Base-by-base conservation (phyloP, 2,113 vertebrate genomes). In the Gallinago paraguaiae region DNA sequence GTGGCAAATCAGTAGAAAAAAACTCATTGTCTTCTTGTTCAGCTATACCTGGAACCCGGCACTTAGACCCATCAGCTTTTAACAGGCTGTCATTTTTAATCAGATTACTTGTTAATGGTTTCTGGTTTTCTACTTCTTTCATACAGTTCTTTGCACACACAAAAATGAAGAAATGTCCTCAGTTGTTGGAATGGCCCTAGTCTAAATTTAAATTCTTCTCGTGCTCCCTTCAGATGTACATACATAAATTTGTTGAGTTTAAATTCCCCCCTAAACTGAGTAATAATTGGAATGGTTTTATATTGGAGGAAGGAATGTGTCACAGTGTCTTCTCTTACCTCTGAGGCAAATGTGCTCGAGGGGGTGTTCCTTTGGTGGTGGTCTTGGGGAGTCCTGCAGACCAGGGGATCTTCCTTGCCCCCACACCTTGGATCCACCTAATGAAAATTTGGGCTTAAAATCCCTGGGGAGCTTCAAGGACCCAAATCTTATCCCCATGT, bases 61-160 rank as follows among this genome's bases (percentile, higher is more conserved):
- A 81, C n/a, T 80, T 77, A 64, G 91, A 70, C 46, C 6, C 19
- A 17, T 14, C 30, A 86, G 41, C 33, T 51, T 84, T 88, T 82
- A 78, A 39, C 61, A 91, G 51, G 11, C 45, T 78, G 79, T 59
- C 56, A 39, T 82, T 94, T 97, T 41, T 6, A 95, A 90, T 88
- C 14, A 92, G 79, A 80, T 91, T 75, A 80, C 65, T 97, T 86
- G 60, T 92, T 93, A 82, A 37, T 70, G 54, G 35, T 75, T 67
- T 78, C n/a, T 64, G 24, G 13, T 64, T 92, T 94, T 45, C 24
- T 88, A 22, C 41, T 67, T 65, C 6, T 82, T 85, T 93, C 33
- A 88, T 54, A 81, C 22, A 82, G 64, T 50, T 46, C 61, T 86
- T 84, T 80, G 33, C 20, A 71, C 54, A 76, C n/a, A 51, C 37